Base-by-base conservation (phyloP, 92 coral and sea anemone genomes). In the Muricea muricata region DNA sequence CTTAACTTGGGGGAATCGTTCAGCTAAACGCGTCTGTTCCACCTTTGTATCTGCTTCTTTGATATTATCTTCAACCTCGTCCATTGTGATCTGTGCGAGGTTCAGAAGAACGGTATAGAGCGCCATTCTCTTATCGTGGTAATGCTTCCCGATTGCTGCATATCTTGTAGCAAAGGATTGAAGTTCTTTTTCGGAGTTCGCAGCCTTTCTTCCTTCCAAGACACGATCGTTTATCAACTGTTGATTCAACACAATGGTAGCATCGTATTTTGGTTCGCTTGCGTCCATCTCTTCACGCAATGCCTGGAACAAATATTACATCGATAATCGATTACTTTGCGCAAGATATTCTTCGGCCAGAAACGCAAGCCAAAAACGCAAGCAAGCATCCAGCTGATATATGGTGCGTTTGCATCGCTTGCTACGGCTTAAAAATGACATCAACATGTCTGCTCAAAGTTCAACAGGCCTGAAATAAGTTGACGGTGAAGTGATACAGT, bases 131-230 rank as follows among this genome's bases (percentile, higher is more conserved):
- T 61, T 52, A 58, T 52, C 69, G 34, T 52, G 81, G 28, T 21
- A 20, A 18, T 39, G 50, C 33, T 50, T 76, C 26, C 57, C 39
- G 17, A 70, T 9, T 18, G 13, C 55, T 3, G 55, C 50, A 37
- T 35, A 35, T 18, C 37, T 18, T 11, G 61, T 28, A 15, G 70
- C 65, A 23, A 78, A 78, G 1, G 48, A 34, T 58, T 78, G 83
- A 56, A 78, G 23, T 20, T 78, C 83, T 35, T 78, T 78, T 71
- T 78, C 71, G 8, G 83, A 78, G 23, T 21, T 78, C 0, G 71
- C 3, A 6, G 71, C 83, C 40, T 56, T 78, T 17, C 83, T 40
- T 14, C 55, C 70, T 31, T 17, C 70, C 24, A 78, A 37, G 3
- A 78, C 71, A 3, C 52, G n/a, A 7, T 78, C 83, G 12, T 70